These are phyloP conservation scores for Nemopilema nomurai DNA, from an alignment of 30 jellyfish, hydroid and myxozoan species.

Conservation along the genomic window DNA sequence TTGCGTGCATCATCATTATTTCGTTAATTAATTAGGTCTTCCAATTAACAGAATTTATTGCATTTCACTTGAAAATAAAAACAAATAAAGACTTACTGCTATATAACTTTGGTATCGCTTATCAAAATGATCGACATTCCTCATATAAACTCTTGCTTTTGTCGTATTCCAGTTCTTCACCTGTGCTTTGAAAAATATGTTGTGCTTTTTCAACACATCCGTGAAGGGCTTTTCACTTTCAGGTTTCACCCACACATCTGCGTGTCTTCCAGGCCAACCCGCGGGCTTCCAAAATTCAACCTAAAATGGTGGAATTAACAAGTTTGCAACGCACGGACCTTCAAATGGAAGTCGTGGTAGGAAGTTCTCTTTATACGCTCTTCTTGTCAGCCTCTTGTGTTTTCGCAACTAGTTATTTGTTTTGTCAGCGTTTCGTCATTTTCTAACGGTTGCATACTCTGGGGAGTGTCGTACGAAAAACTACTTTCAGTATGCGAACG, in stretches of 20 bases:
- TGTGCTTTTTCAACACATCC: conserved; percentile 7
- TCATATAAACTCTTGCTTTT: conserved; percentile 42
- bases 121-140: conserved; percentile 69
- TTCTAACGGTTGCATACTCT: too few species aligned
- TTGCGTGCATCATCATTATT: too few species aligned
- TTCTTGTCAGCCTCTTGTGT: too few species aligned
- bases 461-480: too few species aligned
- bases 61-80: neutral
- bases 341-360: too few species aligned
- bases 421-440: too few species aligned
- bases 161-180: conserved; percentile 38
- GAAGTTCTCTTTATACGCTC: too few species aligned
- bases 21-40: too few species aligned
- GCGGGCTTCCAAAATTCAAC: conserved; percentile 85
- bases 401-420: too few species aligned
- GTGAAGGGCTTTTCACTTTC: conserved; percentile 21
- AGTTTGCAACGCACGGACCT: conserved; percentile 1
- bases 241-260: conserved; percentile 68
- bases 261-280: conserved; percentile 79
- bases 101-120: conserved; percentile 51
- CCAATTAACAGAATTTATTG: neutral
- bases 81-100: conserved; percentile 43
- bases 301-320: conserved; percentile 33
- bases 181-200: conserved; percentile 32
- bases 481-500: too few species aligned